Conservation (phyloP, 2,113 vertebrate species). For the Chaenogobius annularis region DNA sequence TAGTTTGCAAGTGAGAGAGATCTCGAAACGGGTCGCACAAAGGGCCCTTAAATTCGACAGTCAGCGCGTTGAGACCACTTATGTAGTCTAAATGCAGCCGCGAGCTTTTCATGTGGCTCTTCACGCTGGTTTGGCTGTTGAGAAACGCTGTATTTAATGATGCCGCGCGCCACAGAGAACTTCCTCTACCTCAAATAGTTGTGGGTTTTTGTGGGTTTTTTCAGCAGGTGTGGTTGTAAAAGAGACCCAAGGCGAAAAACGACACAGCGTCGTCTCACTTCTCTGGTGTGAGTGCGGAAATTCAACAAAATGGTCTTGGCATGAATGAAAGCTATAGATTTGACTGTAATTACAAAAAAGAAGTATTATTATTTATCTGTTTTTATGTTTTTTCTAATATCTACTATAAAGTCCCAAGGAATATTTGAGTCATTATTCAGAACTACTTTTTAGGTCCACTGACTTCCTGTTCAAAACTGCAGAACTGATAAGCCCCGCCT, state of each 20-base stretch:
- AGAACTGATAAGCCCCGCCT: too few species aligned
- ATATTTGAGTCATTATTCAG: too few species aligned
- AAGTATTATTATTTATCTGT: too few species aligned
- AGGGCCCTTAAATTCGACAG: slow-evolving; percentile 42
- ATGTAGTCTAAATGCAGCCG: slow-evolving; percentile 39
- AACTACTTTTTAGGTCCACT: too few species aligned
- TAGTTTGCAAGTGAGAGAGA: slow-evolving; percentile 29
- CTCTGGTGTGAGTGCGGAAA: neutral
- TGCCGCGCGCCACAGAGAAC: slow-evolving; percentile 9
- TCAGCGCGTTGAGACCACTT: slow-evolving; percentile 35
- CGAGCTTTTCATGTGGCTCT: slow-evolving; percentile 40
- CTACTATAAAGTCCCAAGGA: too few species aligned
- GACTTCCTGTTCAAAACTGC: too few species aligned
- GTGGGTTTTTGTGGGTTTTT: slow-evolving; percentile 25
- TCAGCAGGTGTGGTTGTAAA: slow-evolving; percentile 24
- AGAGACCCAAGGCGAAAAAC: neutral
- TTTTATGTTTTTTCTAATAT: too few species aligned
- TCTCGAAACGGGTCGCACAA: slow-evolving; percentile 35
- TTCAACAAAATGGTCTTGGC: neutral
- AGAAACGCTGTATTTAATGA: slow-evolving; percentile 30
- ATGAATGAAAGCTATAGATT: too few species aligned
- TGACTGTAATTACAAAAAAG: too few species aligned
- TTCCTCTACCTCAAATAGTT: slow-evolving; percentile 23
- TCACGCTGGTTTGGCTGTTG: slow-evolving; percentile 27
- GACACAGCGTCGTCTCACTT: neutral